phyloP scores from a whole-genome alignment of 2,113 vertebrate genomes.

The Varanus komodoensis region DNA sequence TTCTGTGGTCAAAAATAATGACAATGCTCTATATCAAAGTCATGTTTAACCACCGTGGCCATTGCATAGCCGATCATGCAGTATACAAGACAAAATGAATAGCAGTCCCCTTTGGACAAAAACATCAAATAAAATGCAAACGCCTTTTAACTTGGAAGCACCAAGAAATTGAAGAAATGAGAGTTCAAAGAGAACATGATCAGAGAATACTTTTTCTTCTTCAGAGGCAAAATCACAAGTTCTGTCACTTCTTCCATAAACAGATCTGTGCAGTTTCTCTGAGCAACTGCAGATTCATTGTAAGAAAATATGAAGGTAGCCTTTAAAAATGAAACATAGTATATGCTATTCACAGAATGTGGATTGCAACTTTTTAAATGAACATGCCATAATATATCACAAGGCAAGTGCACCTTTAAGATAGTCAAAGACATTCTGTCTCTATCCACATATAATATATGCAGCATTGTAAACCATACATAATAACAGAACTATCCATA shows the following conservation, averaged over 20 bases:
- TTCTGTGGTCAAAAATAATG: not conserved
- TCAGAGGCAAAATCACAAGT: constrained; percentile 30
- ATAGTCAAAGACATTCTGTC: not conserved
- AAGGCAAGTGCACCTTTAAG: constrained; percentile 37
- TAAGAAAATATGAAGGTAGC: constrained; percentile 18
- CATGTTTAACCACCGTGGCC: constrained; percentile 44
- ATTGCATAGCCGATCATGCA: constrained; percentile 55
- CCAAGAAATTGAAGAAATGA: constrained; percentile 48
- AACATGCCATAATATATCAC: not conserved
- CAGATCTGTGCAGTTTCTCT: not conserved
- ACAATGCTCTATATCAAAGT: not conserved
- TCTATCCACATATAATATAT: constrained; percentile 33
- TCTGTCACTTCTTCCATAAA: too few species aligned
- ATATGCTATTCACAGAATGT: constrained; percentile 33
- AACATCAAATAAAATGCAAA: constrained; percentile 19
- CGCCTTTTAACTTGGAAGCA: constrained; percentile 4
- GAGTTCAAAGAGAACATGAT: constrained; percentile 38
- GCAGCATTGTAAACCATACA: constrained; percentile 21
- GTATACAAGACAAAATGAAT: constrained; percentile 59
- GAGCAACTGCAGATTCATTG: not conserved
- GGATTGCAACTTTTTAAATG: constrained; percentile 19
- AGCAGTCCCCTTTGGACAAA: constrained; percentile 35
- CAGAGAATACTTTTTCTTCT: constrained; percentile 30
- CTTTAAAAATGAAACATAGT: not conserved
- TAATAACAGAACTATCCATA: constrained; percentile 11